Conservation (phyloP, 2,113 vertebrate species). For the Physeter macrocephalus region DNA sequence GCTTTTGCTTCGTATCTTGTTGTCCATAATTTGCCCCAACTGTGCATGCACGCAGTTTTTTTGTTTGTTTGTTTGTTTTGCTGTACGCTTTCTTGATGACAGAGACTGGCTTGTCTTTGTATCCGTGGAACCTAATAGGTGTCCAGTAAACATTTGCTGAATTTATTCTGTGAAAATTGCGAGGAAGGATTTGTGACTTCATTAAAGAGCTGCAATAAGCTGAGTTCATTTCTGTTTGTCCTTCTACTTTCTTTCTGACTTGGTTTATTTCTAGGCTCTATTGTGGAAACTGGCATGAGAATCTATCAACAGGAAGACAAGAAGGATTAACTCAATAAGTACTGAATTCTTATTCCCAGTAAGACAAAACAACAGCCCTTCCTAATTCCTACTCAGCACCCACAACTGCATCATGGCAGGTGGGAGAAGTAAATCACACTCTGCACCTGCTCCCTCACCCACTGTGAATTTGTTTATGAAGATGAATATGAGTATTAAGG, state of each 20-base stretch:
- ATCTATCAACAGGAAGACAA: slow-evolving; percentile 39
- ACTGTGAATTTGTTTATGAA: background rate
- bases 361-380: background rate
- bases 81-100: background rate
- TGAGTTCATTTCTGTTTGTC: background rate
- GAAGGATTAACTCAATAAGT: slow-evolving; percentile 16
- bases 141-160: slow-evolving; percentile 42
- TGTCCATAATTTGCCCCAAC: no score
- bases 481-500: background rate
- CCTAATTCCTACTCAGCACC: background rate
- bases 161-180: slow-evolving; percentile 33
- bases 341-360: slow-evolving; percentile 19
- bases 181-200: slow-evolving; percentile 9
- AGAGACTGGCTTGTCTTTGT: slow-evolving; percentile 16
- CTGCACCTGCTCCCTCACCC: background rate
- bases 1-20: no score
- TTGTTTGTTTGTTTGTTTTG: no score
- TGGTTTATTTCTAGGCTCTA: slow-evolving; percentile 29
- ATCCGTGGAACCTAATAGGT: slow-evolving; percentile 12
- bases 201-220: background rate
- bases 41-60: no score
- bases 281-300: slow-evolving; percentile 32
- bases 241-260: slow-evolving; percentile 41
- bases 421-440: background rate
- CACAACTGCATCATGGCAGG: background rate